Evolutionary conservation across 1,140 invertebrate genomes (phyloP).

Genomic region (Aphaenogaster rudis): DNA sequence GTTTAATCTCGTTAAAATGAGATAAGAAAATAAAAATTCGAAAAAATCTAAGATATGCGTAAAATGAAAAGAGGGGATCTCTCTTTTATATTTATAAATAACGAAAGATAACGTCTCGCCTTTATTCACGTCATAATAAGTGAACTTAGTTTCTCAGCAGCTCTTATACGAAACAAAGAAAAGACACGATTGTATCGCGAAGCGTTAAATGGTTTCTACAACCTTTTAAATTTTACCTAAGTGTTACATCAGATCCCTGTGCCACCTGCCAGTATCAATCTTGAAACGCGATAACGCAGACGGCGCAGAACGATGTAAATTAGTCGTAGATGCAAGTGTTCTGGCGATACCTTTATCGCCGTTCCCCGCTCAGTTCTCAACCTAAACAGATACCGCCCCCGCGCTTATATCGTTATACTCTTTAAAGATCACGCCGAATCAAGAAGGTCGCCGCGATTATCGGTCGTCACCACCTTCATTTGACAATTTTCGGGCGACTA

Average conservation of each 20-base stretch:
- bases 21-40: neutral
- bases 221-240: neutral
- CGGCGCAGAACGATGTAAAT: neutral
- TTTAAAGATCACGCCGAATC: slow-evolving; percentile 53
- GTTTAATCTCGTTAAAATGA: neutral
- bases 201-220: neutral
- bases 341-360: slow-evolving; percentile 33
- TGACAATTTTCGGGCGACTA: slow-evolving; percentile 1
- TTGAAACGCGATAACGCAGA: neutral
- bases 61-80: neutral
- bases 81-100: neutral
- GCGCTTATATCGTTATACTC: slow-evolving; percentile 27
- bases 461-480: neutral
- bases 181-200: neutral
- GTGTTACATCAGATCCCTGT: slow-evolving; percentile 22
- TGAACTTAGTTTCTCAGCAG: neutral
- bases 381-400: slow-evolving; percentile 1
- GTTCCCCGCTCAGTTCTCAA: neutral
- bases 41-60: neutral
- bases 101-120: neutral
- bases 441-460: slow-evolving; percentile 55
- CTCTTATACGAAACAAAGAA: neutral
- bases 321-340: slow-evolving; percentile 27
- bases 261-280: neutral
- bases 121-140: neutral